phyloP scores from a whole-genome alignment of 2,888 invertebrate species.

The Trissonchulus latispiculum region DNA sequence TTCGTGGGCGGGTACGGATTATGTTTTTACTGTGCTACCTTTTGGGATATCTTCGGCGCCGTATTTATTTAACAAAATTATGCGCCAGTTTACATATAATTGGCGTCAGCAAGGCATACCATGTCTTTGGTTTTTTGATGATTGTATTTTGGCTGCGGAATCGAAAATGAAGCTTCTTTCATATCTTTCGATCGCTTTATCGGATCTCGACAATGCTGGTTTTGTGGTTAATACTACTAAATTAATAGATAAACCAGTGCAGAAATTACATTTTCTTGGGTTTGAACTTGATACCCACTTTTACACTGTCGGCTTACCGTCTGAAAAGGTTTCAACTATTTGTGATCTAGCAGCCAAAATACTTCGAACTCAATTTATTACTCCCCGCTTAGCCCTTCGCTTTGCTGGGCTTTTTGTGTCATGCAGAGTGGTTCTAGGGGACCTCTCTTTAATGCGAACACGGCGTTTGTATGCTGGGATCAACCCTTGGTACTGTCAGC shows the following conservation, averaged over 20 bases:
- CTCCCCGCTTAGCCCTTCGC: neutral
- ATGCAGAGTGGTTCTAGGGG: neutral
- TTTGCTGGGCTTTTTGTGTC: neutral
- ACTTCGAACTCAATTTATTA: neutral
- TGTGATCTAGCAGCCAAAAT: neutral
- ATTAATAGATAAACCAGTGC: neutral
- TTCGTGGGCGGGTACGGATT: neutral
- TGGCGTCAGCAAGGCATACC: neutral
- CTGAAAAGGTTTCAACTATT: neutral
- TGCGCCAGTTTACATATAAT: neutral
- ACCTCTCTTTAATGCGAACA: neutral
- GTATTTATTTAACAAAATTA: conserved; percentile 8
- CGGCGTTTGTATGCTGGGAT: conserved; percentile 4
- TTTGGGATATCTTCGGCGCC: conserved; percentile 6
- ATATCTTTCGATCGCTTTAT: neutral
- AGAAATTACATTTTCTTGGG: neutral
- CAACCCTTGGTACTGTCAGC: neutral
- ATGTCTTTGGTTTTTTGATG: conserved; percentile 12
- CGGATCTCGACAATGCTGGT: neutral
- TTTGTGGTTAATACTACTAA: conserved; percentile 3
- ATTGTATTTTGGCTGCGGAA: neutral
- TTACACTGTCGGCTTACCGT: neutral
- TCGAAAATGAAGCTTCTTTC: neutral
- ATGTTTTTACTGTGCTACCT: neutral
- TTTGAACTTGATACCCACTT: neutral